A percentile compares a stretch with the other conserved stretches of the same genome.
Evolutionary conservation across 1,140 invertebrate species (phyloP).

Genomic region (Ceratina japonica): DNA sequence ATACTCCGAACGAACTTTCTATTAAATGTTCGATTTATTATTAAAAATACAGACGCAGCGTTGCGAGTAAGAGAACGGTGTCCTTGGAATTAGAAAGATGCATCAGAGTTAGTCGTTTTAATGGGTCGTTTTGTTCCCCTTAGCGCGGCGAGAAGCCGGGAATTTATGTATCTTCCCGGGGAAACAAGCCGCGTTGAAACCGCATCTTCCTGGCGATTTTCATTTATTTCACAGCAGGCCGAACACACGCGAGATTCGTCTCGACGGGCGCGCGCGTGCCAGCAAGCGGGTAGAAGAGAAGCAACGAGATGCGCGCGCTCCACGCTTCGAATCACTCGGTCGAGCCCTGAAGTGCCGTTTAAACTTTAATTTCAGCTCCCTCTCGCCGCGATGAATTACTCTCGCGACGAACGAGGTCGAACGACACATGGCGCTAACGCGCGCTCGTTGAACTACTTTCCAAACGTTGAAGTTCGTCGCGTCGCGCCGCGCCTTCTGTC

Average conservation of each 20-base stretch:
- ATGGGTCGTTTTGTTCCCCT: slow-evolving; percentile 1
- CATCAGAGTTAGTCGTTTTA: slow-evolving; percentile 4
- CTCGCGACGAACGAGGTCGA: slow-evolving; percentile 37
- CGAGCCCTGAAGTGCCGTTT: slow-evolving; percentile 31
- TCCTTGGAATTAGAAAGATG: slow-evolving; percentile 31
- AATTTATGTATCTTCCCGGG: not conserved
- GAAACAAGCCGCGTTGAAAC: not conserved
- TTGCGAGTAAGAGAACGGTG: no score
- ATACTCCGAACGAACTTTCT: no score
- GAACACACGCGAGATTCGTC: slow-evolving; percentile 1
- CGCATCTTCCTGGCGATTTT: slow-evolving; percentile 1
- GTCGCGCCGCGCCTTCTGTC: no score
- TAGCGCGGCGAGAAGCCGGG: slow-evolving; percentile 20
- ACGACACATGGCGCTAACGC: slow-evolving; percentile 44
- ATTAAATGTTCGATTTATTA: not conserved
- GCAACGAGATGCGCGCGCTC: not conserved
- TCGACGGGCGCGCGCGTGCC: not conserved
- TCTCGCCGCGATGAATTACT: slow-evolving; percentile 41
- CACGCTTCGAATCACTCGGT: slow-evolving; percentile 19
- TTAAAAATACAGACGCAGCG: not conserved
- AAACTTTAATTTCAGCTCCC: slow-evolving; percentile 42
- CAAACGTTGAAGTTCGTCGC: slow-evolving; percentile 40
- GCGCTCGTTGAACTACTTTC: slow-evolving; percentile 46
- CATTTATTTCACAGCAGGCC: slow-evolving; percentile 21
- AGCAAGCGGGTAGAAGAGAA: not conserved